Evolutionary conservation across 2,113 vertebrate genomes (phyloP), one percentile per base, ranked within the genome.

Genomic region (Lophura nycthemera): DNA sequence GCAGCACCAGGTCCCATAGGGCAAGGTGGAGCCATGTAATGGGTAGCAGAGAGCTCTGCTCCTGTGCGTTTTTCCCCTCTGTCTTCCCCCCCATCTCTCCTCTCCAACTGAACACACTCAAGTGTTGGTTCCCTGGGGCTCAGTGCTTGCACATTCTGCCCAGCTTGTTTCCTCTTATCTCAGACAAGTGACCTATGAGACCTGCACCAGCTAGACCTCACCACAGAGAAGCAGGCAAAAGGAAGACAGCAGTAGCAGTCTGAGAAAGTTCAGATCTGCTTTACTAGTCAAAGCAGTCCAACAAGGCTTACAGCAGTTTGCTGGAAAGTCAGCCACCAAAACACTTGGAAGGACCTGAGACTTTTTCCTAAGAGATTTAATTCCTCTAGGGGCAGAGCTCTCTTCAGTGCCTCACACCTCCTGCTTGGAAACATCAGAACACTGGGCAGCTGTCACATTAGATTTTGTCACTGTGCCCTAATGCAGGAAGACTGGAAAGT

Each of bases 361-460:
- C 2, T 77, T 89, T 94, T 96, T 81, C 69, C 65, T 61, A 66
- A 50, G 56, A 85, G 75, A 89, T 83, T 88, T 81, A 76, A 92
- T 82, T 91, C 69, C 65, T 89, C 56, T 63, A 32, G 86, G 70
- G 57, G 61, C 61, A 93, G 36, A 65, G 48, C 17, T 80, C 79
- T 74, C 76, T 71, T 70, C 73, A 79, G 80, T 83, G 54, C 59
- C 66, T 83, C 34, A 73, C 60, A 84, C 63, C 29, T 85, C 84
- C 47, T 14, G 65, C 64, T 50, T 63, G 61, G 25, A 80, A 88
- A 40, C n/a, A 65, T 0, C 30, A 42, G 54, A 90, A 83, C 50
- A 32, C 88, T 85, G 59, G 48, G 72, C n/a, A 96, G 42, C 74
- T 93, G 88, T 89, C 96, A 89, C 70, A 29, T 1, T 65, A 11